Base-by-base conservation (phyloP, 2,113 vertebrate species). In the Pachyramphus minor region DNA sequence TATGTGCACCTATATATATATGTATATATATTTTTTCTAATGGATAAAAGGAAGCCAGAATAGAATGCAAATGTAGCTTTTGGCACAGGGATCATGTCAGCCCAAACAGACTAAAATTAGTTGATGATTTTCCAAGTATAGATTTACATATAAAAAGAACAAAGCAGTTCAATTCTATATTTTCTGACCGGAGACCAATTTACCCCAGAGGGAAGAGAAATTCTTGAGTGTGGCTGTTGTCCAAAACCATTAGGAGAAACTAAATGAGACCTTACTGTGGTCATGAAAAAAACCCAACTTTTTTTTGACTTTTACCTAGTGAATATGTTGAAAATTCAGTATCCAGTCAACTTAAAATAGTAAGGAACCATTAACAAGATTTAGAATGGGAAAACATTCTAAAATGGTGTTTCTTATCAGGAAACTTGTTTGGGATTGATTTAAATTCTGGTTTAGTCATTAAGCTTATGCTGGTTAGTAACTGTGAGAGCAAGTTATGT, bases 81-180 rank as follows among this genome's bases (percentile, higher is more conserved):
- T 96, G 95, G 92, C 94, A 96, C 87, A 77, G 52, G 62, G 52
- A 89, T 83, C 78, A 87, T 80, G 81, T 96, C 87, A 96, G 89
- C 66, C 83, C 84, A 93, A 97, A 96, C 86, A 93, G 69, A 82
- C 80, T 97, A 94, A 87, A 96, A 87, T 96, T 94, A 96, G 66
- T 68, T 95, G 92, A 91, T 64, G 75, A 82, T 97, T 97, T 97
- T 96, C 96, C 96, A 96, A 74, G 88, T 85, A 91, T 89, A 96
- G 87, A 97, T 89, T 76, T 90, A 87, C 90, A 95, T 93, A 91
- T 80, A 90, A 95, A 95, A 96, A 90, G 83, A 92, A 95, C 71
- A 71, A 90, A 96, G 62, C 37, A 39, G 41, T 84, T 94, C 52
- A 89, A 79, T 95, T 92, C 49, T 76, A 23, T 39, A 90, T 95